Evolutionary conservation across 1,140 invertebrate species (phyloP), one percentile per base, ranked within the genome.

Genomic region (Bombus superbus): DNA sequence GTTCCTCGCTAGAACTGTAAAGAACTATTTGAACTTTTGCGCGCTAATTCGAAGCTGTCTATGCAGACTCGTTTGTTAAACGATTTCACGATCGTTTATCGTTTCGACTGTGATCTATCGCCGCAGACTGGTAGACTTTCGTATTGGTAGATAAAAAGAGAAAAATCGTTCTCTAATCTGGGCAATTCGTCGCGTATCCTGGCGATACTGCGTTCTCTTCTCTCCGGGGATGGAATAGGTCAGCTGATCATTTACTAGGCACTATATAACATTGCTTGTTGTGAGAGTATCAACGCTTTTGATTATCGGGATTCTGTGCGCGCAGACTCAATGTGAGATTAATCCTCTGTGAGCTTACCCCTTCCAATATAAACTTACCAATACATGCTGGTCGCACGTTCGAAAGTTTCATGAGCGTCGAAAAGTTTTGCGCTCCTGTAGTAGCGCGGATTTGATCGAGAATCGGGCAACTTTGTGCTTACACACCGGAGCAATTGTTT

Each of bases 281-380:
- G 89, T 57, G 89, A 91, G 87, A 90, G 90, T 91, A 91, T 91
- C 86, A 91, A 91, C 86, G 90, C 90, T 91, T 91, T 91, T 91
- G 90, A 91, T 91, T 91, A 91, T 91, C 89, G 90, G 90, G 89
- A 91, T 90, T 91, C 89, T 74, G 87, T 73, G 79, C 87, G 90
- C 90, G 90, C 90, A 91, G 90, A 86, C 89, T 90, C 90, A 91
- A 91, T 90, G 86, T 81, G 89, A 90, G 87, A 91, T 91, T 91
- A 91, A 91, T 91, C 84, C 90, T 91, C 84, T 84, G 89, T 83
- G 87, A 90, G 90, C 74, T 66, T 47, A 80, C 87, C 89, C 87
- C 87, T 90, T 87, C 90, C 86, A 79, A 86, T 85, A 73, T 28
- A 75, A 90, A 86, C 88, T 91, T 88, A 88, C 90, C 89, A 90